Base-by-base conservation (phyloP, 1,140 invertebrate genomes). In the Euwallacea similis region DNA sequence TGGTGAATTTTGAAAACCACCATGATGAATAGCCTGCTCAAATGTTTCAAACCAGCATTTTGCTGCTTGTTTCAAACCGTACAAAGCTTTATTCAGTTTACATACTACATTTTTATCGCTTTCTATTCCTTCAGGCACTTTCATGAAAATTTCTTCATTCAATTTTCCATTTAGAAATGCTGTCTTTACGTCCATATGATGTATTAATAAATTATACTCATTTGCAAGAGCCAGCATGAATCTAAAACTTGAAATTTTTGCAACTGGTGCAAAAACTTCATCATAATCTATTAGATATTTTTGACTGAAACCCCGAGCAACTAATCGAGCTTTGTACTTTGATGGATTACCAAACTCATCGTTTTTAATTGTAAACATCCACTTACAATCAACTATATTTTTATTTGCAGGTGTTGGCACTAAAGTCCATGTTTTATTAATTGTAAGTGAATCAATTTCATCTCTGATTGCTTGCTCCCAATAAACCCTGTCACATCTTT, bases 121-220 rank as follows among this genome's bases (percentile, higher is more conserved):
- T 59, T 74, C 73, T 66, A 66, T 73, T 11, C 81, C 81, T 71
- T 80, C 73, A 10, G 83, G 83, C 41, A 79, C 73, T 42, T 81
- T 44, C 80, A 77, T 80, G 69, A 74, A 83, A 8, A 83, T 74
- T 41, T 72, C 75, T 73, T 84, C 80, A 16, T 78, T 66, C 42
- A 83, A 55, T 6, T 75, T 54, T 46, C 78, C 77, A 75, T 83
- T 78, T 10, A 83, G 64, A 66, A 82, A 83, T 7, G 81, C 80
- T 56, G 82, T 78, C 67, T 76, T 75, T 0, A 82, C 79, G 75
- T 84, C 84, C 72, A 83, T 79, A 43, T 80, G 82, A 54, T 80
- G 47, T 33, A 33, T 33, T 33, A 33, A 33, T 33, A 33, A 4
- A 33, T n/a, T n/a, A n/a, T n/a, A n/a, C n/a, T n/a, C n/a, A n/a